Conservation (phyloP, 2,888 invertebrate genomes). For the Helobdella robusta region DNA sequence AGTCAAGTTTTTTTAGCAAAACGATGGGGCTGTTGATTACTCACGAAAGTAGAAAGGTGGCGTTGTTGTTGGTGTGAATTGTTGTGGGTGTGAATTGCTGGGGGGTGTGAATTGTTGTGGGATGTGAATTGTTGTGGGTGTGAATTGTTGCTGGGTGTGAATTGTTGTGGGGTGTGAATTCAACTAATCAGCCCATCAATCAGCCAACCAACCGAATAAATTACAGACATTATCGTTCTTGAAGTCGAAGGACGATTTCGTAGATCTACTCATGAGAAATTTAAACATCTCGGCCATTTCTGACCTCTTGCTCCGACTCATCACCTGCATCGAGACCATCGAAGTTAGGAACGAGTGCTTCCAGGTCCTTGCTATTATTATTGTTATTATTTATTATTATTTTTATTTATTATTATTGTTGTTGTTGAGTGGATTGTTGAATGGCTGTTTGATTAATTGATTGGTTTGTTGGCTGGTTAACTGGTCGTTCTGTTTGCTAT, state of each 20-base stretch:
- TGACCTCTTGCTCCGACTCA: conserved; percentile 63
- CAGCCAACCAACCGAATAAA: too few species aligned
- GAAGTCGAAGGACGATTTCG: conserved; percentile 73
- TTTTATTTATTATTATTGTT: too few species aligned
- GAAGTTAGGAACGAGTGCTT: conserved; percentile 47
- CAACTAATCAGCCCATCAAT: too few species aligned
- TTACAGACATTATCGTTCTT: conserved; percentile 86
- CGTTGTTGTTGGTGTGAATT: conserved; percentile 54
- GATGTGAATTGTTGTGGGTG: neutral
- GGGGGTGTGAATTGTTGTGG: conserved; percentile 12
- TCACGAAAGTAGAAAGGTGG: conserved; percentile 73
- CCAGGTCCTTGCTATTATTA: too few species aligned
- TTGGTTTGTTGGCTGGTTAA: neutral
- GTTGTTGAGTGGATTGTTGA: neutral
- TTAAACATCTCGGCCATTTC: conserved; percentile 87
- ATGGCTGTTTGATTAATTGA: neutral
- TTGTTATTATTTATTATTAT: too few species aligned
- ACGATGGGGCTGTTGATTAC: conserved; percentile 80
- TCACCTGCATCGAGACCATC: conserved; percentile 60
- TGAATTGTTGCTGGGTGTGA: too few species aligned
- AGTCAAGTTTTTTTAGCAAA: conserved; percentile 91
- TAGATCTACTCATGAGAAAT: conserved; percentile 75
- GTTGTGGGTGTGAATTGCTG: conserved; percentile 1
- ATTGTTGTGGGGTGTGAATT: too few species aligned
- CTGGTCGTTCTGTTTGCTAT: neutral